These are phyloP conservation scores for Seira musarum DNA, from an alignment of 2,888 invertebrate genomes.

Conservation along the genomic window DNA sequence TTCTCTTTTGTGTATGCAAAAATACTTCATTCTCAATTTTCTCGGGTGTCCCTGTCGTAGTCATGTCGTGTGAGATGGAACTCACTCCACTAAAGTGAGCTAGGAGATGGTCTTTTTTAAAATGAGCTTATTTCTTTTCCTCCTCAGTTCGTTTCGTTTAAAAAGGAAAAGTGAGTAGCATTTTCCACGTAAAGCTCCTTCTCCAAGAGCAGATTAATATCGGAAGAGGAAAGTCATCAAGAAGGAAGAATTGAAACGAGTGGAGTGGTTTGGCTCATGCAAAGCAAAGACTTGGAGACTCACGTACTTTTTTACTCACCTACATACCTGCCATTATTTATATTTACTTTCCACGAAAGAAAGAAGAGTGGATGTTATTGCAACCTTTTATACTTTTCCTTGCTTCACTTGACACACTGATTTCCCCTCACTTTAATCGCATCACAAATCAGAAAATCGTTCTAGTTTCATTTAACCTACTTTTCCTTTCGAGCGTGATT, in stretches of 20 bases:
- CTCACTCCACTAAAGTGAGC: neutral
- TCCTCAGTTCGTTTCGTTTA: no score
- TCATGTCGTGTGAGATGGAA: neutral
- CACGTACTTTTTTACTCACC: no score
- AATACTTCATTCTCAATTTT: slow-evolving; percentile 9
- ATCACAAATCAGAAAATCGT: slow-evolving; percentile 11
- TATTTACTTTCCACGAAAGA: slow-evolving; percentile 5
- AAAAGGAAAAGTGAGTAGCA: slow-evolving; percentile 11
- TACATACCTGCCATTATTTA: no score
- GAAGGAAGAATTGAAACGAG: slow-evolving; percentile 15
- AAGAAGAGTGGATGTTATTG: neutral
- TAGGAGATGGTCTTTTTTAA: slow-evolving; percentile 1
- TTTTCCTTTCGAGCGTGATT: no score
- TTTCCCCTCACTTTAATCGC: slow-evolving; percentile 19
- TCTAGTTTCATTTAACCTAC: slow-evolving; percentile 4
- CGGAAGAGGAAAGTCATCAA: slow-evolving; percentile 13
- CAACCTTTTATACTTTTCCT: neutral
- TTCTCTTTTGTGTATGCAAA: slow-evolving; percentile 13
- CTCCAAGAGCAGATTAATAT: slow-evolving; percentile 8
- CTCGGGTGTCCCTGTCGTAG: neutral
- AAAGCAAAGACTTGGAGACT: no score
- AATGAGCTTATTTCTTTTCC: slow-evolving; percentile 23
- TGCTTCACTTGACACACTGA: slow-evolving; percentile 29
- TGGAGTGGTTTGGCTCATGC: slow-evolving; percentile 4
- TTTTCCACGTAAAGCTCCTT: neutral